phyloP scores from a whole-genome alignment of 2,113 vertebrate genomes.

The Gambusia affinis region DNA sequence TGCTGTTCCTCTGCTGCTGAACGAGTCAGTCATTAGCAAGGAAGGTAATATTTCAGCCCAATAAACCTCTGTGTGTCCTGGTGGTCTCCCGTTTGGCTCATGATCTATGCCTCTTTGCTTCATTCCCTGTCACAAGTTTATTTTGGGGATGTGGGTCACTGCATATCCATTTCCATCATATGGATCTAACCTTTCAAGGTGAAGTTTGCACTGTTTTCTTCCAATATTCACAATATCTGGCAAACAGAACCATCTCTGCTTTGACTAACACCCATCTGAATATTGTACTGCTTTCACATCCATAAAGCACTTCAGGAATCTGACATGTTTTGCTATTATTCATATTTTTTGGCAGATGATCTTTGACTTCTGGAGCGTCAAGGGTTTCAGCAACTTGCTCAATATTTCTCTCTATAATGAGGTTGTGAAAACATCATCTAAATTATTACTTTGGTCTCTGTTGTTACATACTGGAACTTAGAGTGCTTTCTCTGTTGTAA shows the following conservation, averaged over 20 bases:
- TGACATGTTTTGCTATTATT: constrained; percentile 37
- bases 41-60: constrained; percentile 88
- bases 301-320: constrained; percentile 51
- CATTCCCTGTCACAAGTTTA: constrained; percentile 54
- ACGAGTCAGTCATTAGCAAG: constrained; percentile 84
- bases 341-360: constrained; percentile 36
- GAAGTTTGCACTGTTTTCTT: constrained; percentile 30
- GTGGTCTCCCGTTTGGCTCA: constrained; percentile 82
- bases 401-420: constrained; percentile 61
- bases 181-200: constrained; percentile 49
- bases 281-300: constrained; percentile 26
- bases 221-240: constrained; percentile 47
- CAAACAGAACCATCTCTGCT: constrained; percentile 27
- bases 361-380: constrained; percentile 45
- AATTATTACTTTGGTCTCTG: constrained; percentile 59
- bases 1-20: constrained; percentile 75
- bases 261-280: constrained; percentile 36
- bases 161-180: constrained; percentile 56
- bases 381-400: constrained; percentile 70
- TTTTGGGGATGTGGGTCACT: constrained; percentile 68
- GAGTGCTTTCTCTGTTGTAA: constrained; percentile 61
- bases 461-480: constrained; percentile 60
- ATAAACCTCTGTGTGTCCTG: constrained; percentile 84
- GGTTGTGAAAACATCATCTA: constrained; percentile 55
- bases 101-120: constrained; percentile 53